These are phyloP conservation scores for Pteropus alecto DNA, from an alignment of 2,113 vertebrate species.

Conservation along the genomic window DNA sequence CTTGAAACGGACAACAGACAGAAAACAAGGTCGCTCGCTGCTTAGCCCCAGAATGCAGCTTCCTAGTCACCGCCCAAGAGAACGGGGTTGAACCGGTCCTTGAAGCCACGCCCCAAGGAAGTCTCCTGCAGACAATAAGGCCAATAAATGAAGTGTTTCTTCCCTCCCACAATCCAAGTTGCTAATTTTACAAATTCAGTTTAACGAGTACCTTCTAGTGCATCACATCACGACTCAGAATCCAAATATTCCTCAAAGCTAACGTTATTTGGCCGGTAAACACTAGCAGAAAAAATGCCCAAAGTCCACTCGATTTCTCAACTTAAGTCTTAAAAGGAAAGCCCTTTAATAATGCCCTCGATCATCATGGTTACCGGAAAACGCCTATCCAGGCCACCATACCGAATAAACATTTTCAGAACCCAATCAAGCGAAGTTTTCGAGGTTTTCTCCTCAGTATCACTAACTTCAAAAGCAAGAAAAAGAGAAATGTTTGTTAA, in stretches of 20 bases:
- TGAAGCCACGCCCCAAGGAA: neutral
- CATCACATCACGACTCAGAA: neutral
- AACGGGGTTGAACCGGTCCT: too few relatives aligned
- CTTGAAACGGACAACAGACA: neutral
- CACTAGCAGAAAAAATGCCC: neutral
- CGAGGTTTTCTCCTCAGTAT: too few relatives aligned
- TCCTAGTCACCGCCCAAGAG: neutral
- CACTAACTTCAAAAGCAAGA: neutral
- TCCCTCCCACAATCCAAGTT: neutral
- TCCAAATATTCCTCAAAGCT: neutral
- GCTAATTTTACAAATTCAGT: neutral
- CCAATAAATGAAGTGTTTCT: neutral
- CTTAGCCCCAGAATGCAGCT: neutral
- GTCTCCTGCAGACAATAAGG: neutral
- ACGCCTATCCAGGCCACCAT: neutral
- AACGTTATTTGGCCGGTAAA: too few relatives aligned
- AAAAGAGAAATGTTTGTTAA: accelerated
- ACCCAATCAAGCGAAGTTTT: neutral
- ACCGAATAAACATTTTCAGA: too few relatives aligned
- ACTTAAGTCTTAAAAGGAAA: neutral
- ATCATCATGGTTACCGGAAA: neutral
- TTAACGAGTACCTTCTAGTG: too few relatives aligned
- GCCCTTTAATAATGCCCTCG: neutral
- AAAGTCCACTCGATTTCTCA: too few relatives aligned
- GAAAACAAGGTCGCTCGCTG: neutral